These are phyloP conservation scores for Yasuhikotakia modesta DNA, from an alignment of 2,797 vertebrate species.

Conservation along the genomic window DNA sequence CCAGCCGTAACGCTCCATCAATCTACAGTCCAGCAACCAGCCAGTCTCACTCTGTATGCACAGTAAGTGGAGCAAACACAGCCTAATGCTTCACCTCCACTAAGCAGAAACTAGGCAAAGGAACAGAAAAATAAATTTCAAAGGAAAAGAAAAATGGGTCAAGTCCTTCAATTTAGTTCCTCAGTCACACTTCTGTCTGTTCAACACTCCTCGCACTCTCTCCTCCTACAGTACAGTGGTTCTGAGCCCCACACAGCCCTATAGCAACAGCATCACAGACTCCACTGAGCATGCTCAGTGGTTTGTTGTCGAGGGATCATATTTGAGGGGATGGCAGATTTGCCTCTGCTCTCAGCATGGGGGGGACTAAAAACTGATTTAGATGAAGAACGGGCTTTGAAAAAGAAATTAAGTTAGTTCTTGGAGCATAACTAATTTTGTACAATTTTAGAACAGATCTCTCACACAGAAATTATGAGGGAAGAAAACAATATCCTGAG, in stretches of 20 bases:
- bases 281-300: conserved; percentile 56
- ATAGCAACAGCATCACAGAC: conserved; percentile 61
- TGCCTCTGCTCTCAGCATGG: conserved; percentile 43
- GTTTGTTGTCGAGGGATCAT: conserved; percentile 56
- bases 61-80: conserved; percentile 72
- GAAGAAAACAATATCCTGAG: neutral
- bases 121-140: neutral
- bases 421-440: conserved; percentile 5
- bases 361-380: conserved; percentile 44
- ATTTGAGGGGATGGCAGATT: conserved; percentile 48
- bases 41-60: conserved; percentile 61
- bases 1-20: conserved; percentile 50
- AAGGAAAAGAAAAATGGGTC: neutral
- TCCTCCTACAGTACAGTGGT: conserved; percentile 37
- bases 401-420: conserved; percentile 20
- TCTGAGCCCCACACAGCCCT: conserved; percentile 52
- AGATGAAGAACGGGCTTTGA: conserved; percentile 18
- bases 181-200: conserved; percentile 27
- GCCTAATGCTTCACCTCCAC: conserved; percentile 53
- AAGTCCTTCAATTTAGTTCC: conserved; percentile 21
- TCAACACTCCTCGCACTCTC: conserved; percentile 40
- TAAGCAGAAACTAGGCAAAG: conserved; percentile 13
- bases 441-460: neutral
- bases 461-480: neutral
- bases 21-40: conserved; percentile 11